These are phyloP conservation scores for Euglossa dilemma DNA, from an alignment of 1,140 invertebrate genomes.

Conservation along the genomic window DNA sequence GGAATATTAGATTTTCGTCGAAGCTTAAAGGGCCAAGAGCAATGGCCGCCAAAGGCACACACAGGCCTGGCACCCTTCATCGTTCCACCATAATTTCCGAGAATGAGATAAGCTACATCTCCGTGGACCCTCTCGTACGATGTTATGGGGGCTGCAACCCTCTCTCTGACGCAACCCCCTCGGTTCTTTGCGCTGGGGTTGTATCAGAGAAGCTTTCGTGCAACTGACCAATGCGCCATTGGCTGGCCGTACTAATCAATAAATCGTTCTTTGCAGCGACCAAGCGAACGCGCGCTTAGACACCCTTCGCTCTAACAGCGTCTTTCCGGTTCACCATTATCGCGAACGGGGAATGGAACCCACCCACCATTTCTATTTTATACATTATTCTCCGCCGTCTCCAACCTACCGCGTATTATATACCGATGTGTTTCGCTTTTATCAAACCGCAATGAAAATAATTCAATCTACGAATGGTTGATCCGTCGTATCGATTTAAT, in stretches of 20 bases:
- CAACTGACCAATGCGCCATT: conserved; percentile 79
- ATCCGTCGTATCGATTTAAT: background rate
- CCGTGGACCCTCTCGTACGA: conserved; percentile 63
- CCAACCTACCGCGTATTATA: background rate
- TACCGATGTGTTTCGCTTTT: background rate
- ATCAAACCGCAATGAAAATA: background rate
- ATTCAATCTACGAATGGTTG: background rate
- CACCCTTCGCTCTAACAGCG: conserved; percentile 57
- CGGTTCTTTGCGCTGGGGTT: conserved; percentile 67
- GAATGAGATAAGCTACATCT: conserved; percentile 80
- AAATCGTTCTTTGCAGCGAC: conserved; percentile 77
- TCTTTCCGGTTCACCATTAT: conserved; percentile 68
- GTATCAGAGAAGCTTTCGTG: conserved; percentile 70
- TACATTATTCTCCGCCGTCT: conserved; percentile 2
- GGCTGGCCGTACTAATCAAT: conserved; percentile 78
- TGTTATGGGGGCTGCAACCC: conserved; percentile 69
- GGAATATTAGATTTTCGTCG: conserved; percentile 66
- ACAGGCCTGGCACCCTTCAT: conserved; percentile 70
- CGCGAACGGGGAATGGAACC: conserved; percentile 49
- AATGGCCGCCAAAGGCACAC: conserved; percentile 61
- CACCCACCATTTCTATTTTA: conserved; percentile 41
- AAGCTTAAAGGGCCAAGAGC: conserved; percentile 55
- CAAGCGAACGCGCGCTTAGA: conserved; percentile 57
- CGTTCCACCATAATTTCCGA: conserved; percentile 79
- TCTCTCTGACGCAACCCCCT: conserved; percentile 70